Evolutionary conservation across 1,140 invertebrate genomes (phyloP).

Genomic region (Stegodyphus mimosarum): DNA sequence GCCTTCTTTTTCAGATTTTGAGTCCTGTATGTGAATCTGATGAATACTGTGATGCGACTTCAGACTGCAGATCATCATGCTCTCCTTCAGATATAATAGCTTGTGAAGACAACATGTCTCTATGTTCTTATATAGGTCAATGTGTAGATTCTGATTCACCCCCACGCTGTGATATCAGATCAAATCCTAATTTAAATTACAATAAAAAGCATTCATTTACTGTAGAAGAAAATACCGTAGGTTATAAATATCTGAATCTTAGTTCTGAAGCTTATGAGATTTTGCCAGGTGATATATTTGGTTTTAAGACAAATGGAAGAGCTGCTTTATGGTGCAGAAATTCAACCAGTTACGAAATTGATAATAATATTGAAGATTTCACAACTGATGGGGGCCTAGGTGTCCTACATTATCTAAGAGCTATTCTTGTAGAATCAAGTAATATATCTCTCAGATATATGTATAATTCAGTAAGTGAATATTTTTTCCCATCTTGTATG

Average conservation of each 20-base stretch:
- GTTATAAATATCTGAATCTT: conserved; percentile 9
- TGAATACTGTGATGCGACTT: conserved; percentile 14
- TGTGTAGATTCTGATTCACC: conserved; percentile 24
- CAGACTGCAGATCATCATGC: conserved; percentile 14
- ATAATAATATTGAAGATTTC: conserved; percentile 13
- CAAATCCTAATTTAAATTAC: background rate
- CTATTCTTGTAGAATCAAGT: conserved; percentile 9
- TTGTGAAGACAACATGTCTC: background rate
- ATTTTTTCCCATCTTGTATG: background rate
- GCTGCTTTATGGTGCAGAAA: conserved; percentile 20
- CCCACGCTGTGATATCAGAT: background rate
- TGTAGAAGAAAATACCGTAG: background rate
- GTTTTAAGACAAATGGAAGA: conserved; percentile 18
- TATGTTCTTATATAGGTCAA: conserved; percentile 20
- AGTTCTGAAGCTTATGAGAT: background rate
- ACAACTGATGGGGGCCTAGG: background rate
- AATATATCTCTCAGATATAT: conserved; percentile 17
- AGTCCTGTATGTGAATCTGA: conserved; percentile 36
- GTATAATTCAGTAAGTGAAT: conserved; percentile 40
- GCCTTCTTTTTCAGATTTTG: conserved; percentile 15
- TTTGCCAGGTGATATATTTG: conserved; percentile 40
- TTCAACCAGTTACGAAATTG: conserved; percentile 12
- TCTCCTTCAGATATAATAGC: background rate
- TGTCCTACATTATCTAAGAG: conserved; percentile 17
- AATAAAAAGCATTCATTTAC: conserved; percentile 6